phyloP scores from a whole-genome alignment of 2,113 vertebrate genomes.

The Elanoides forficatus region DNA sequence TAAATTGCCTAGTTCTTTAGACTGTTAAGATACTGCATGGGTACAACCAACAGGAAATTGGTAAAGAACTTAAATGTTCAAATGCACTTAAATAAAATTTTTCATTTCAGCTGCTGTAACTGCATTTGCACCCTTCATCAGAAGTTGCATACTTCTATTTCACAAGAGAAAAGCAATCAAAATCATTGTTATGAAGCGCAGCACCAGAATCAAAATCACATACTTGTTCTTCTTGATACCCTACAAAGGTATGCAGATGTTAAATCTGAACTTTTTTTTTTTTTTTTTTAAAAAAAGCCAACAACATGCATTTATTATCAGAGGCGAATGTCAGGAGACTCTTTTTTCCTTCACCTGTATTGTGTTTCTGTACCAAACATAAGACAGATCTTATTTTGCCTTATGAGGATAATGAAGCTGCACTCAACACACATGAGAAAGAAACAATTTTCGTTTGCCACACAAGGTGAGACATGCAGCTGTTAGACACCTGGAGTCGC shows the following conservation, averaged over 20 bases:
- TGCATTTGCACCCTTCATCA: background rate
- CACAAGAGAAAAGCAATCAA: background rate
- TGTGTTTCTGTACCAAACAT: fast-evolving
- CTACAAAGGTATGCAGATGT: fast-evolving
- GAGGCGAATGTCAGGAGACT: background rate
- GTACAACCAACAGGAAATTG: background rate
- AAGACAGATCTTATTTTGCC: background rate
- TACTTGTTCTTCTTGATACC: background rate
- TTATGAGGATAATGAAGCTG: fast-evolving
- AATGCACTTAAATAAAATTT: background rate
- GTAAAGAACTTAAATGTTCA: too few species aligned
- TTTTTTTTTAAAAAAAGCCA: background rate
- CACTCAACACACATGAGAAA: background rate
- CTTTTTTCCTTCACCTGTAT: background rate
- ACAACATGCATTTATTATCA: fast-evolving
- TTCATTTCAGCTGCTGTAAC: background rate
- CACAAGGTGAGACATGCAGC: fast-evolving
- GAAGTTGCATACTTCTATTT: background rate
- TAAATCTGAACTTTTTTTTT: background rate
- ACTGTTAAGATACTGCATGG: background rate
- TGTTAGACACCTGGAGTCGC: fast-evolving
- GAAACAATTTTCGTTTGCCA: fast-evolving
- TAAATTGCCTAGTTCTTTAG: background rate
- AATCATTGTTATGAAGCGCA: fast-evolving
- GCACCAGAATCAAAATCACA: background rate